Base-by-base conservation (phyloP, 2,113 vertebrate species). In the Mirounga angustirostris region DNA sequence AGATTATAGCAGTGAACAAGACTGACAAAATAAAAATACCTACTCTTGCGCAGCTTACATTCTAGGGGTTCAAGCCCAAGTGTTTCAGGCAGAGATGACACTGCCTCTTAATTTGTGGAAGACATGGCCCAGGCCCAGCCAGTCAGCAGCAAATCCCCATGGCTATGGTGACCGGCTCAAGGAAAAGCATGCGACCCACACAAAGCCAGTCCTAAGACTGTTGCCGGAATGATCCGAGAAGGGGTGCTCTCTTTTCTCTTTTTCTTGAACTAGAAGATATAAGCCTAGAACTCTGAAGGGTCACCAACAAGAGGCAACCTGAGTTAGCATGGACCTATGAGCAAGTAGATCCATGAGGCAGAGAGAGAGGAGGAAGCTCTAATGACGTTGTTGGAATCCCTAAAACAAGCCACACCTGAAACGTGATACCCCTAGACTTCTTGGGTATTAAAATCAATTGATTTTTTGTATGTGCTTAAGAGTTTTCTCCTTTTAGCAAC, bases 401-500 rank as follows among this genome's bases (percentile, higher is more conserved):
- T 43, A 7, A 74, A 61, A 46, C 5, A 43, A 65, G 71, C 7
- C 7, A 4, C 2, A 14, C 26, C 67, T 59, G 46, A 85, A 63
- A 91, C 4, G 16, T 0, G 13, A 58, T 5, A 33, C 4, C 10
- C 26, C 6, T 26, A 26, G 28, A 63, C 61, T 56, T 82, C 61
- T 54, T 21, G 22, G 28, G 4, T 24, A 54, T 36, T 26, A 40
- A 83, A 76, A 50, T 24, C 9, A 61, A 58, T 0, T 18, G 19
- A 50, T 56, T 36, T 63, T 67, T 36, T 80, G 18, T 58, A 86
- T n/a, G 61, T 71, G 26, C 78, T 58, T 76, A 84, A 46, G 11
- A 21, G 21, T 71, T 63, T 94, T 89, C 52, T 94, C 63, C 94
- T 74, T 82, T 82, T 50, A 69, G 87, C 36, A 79, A 89, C 7